A percentile compares a stretch with the other conserved stretches of the same genome.
Evolutionary conservation across 30 jellyfish, hydroid and myxozoan genomes (phyloP).

Genomic region (Sanderia malayensis): DNA sequence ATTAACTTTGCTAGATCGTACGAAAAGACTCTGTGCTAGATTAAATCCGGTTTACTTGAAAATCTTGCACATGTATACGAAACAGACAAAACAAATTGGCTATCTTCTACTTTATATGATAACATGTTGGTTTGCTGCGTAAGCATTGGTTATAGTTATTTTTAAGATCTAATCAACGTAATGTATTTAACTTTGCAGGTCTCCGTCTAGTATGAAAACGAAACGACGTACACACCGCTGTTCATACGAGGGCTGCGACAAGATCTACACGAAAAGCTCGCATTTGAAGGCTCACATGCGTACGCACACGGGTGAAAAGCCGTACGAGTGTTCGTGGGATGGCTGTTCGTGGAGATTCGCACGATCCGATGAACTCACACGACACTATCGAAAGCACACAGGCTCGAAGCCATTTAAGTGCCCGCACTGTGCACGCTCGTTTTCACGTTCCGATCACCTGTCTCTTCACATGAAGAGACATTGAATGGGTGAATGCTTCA

Average conservation of each 20-base stretch:
- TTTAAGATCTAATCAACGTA: no score
- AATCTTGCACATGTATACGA: no score
- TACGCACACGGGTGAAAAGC: slow-evolving; percentile 99
- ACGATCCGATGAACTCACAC: slow-evolving; percentile 99
- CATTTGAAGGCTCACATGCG: slow-evolving; percentile 99
- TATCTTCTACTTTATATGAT: no score
- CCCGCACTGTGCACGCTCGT: slow-evolving; percentile 94
- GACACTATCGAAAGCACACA: slow-evolving; percentile 99
- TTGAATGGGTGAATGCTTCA: not conserved
- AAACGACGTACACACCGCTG: slow-evolving; percentile 91
- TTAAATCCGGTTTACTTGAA: no score
- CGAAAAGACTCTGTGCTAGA: no score
- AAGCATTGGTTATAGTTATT: no score
- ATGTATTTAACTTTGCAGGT: no score
- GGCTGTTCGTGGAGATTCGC: slow-evolving; percentile 99
- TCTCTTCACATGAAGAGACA: slow-evolving; percentile 99
- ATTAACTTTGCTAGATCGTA: no score
- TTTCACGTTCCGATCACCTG: slow-evolving; percentile 96
- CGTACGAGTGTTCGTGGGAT: slow-evolving; percentile 99
- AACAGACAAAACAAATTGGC: no score
- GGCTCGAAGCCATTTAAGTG: slow-evolving; percentile 98
- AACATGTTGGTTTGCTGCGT: no score
- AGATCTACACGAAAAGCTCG: slow-evolving; percentile 94
- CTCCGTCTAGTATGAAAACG: slow-evolving; percentile 62
- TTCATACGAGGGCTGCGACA: slow-evolving; percentile 84